A percentile compares a stretch with the other conserved stretches of the same genome.
These are phyloP conservation scores for Hippocampus barbouri DNA, from an alignment of 2,113 vertebrate genomes.

Conservation along the genomic window DNA sequence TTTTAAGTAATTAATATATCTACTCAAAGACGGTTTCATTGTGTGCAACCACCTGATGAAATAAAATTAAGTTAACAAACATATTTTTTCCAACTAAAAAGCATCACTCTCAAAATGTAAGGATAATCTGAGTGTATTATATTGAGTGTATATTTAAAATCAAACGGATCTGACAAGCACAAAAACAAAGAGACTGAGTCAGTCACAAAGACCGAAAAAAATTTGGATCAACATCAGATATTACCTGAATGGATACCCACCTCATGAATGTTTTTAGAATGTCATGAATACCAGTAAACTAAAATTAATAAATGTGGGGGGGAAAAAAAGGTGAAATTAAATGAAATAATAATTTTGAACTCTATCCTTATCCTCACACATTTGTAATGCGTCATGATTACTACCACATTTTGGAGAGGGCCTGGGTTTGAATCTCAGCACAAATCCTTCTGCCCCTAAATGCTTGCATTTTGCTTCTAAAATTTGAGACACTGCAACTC, in stretches of 20 bases:
- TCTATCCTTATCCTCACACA: too few relatives aligned
- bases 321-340: not conserved
- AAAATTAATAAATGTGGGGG: not conserved
- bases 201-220: not conserved
- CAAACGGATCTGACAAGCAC: slow-evolving; percentile 29
- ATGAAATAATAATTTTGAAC: not conserved
- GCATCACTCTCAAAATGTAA: slow-evolving; percentile 35
- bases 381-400: too few relatives aligned
- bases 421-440: too few relatives aligned
- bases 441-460: not conserved
- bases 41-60: too few relatives aligned
- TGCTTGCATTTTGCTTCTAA: not conserved
- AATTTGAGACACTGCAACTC: too few relatives aligned
- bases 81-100: not conserved
- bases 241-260: not conserved
- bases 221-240: not conserved
- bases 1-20: too few relatives aligned
- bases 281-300: not conserved
- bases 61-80: too few relatives aligned
- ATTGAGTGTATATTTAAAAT: slow-evolving; percentile 26
- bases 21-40: too few relatives aligned
- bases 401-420: too few relatives aligned
- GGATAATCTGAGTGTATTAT: slow-evolving; percentile 32
- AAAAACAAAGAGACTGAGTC: not conserved
- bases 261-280: not conserved